Evolutionary conservation across 2,797 vertebrate genomes (phyloP), one percentile per base, ranked within the genome.

Genomic region (Apogon hyalosoma): DNA sequence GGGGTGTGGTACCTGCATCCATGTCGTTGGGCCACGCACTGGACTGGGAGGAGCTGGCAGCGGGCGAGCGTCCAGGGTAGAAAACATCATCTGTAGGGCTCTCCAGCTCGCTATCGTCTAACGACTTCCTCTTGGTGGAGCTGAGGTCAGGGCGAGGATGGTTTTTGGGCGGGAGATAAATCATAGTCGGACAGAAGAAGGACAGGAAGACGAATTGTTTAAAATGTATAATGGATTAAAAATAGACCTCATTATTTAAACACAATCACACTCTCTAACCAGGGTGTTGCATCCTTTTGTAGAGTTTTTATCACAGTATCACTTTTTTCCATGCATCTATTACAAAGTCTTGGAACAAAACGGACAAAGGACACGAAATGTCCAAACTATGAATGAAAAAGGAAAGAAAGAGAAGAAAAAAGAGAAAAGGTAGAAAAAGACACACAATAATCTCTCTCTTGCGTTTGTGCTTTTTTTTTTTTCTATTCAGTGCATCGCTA

Each of bases 21-120:
- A 97, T 96, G 68, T 98, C 97, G 14, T 95, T 97, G 64, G 95
- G 95, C 96, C 97, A 98, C 41, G 95, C 96, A 0, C 96, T 96
- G 89, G 96, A 96, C 89, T 98, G 97, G 90, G 96, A 97, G 86
- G 96, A 97, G 91, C 96, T 96, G 68, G 96, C 96, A 9, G 96
- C 96, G 2, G 97, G 96, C 21, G 97, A 98, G 66, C 96, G 95
- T 60, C 96, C 96, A 21, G 96, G 94, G 77, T 97, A 97, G 92
- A 97, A 97, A 63, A 96, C 96, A n/a, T 97, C 96, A 21, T 98
- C 96, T 7, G 96, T 96, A 1, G 97, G 97, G 73, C 96, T 97
- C 90, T 98, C 97, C 94, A 98, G 93, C 89, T 98, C 97, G 19
- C 95, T 97, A 93, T 98, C 97, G 43, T 98, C 96, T 86, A 97